phyloP scores from a whole-genome alignment of 2,888 invertebrate genomes.

The Drosophila gaucha region DNA sequence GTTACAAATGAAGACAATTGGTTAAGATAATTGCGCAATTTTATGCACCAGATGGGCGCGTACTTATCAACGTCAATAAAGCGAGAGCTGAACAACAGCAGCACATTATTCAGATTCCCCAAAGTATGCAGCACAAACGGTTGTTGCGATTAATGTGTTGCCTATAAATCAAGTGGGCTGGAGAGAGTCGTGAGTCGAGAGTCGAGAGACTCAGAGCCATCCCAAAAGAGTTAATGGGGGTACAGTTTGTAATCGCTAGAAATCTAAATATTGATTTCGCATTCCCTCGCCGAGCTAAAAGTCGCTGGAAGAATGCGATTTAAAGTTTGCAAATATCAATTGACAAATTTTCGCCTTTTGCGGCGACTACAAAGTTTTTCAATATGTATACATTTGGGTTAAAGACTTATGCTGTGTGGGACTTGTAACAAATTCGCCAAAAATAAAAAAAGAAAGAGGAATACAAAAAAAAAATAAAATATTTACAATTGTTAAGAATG shows the following conservation, averaged over 20 bases:
- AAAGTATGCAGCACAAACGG: conserved; percentile 55
- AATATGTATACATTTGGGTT: neutral
- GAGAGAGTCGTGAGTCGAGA: neutral
- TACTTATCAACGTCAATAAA: conserved; percentile 61
- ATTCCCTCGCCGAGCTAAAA: neutral
- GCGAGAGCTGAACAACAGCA: neutral
- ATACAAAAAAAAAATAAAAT: neutral
- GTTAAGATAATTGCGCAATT: conserved; percentile 59
- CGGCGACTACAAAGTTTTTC: conserved; percentile 1
- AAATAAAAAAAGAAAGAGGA: neutral
- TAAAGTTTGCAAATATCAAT: conserved; percentile 2
- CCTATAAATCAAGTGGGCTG: conserved; percentile 53
- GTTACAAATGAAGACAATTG: conserved; percentile 50
- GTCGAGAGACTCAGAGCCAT: neutral
- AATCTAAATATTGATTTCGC: conserved; percentile 21
- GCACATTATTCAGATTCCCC: conserved; percentile 35
- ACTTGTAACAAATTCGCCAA: neutral
- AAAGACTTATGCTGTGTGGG: neutral
- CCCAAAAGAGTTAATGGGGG: conserved; percentile 8
- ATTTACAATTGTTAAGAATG: conserved; percentile 6
- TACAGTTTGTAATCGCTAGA: neutral
- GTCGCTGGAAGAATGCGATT: conserved; percentile 14
- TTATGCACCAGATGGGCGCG: conserved; percentile 46
- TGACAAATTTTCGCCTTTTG: conserved; percentile 4
- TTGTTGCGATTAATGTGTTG: conserved; percentile 56